Base-by-base conservation (phyloP, 2,113 vertebrate genomes). In the Orycteropus afer region DNA sequence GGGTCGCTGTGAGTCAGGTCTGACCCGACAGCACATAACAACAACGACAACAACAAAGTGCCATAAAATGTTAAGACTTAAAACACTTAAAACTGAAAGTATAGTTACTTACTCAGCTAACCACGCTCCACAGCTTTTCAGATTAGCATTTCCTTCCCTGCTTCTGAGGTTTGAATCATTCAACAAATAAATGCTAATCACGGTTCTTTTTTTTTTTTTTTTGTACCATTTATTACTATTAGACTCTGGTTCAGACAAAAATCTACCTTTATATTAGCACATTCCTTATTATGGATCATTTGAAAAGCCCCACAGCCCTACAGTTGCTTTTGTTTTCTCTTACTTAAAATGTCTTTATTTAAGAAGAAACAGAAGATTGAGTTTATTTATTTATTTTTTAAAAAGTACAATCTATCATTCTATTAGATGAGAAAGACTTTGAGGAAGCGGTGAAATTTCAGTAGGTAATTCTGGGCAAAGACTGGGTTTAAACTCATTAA, bases 141-240 rank as follows among this genome's bases (percentile, higher is more conserved):
- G 13, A n/a, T 73, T 71, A 51, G 40, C 42, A 32, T 82, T n/a
- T 77, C 22, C 86, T 8, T 49, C 40, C 23, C 15, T 57, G 27
- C 85, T 96, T 93, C 90, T 91, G 71, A 92, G 76, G 13, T 34
- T 3, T 95, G 53, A 94, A 53, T 55, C 57, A 57, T 86, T 91
- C 85, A 42, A 53, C 7, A 17, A 97, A 87, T 81, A 97, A 77
- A 77, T 89, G 25, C 11, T 34, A 20, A 40, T 79, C 95, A 61
- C 40, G 91, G 71, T 91, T 96, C 27, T 42, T 51, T 81, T 53
- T 88, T 49, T n/a, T n/a, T n/a, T n/a, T n/a, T n/a, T n/a, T n/a
- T n/a, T n/a, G n/a, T 91, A 29, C 29, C 32, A 45, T 71, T 88
- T 95, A 82, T n/a, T n/a, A 79, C 86, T 23, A 40, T 14, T 57